These are phyloP conservation scores for Pomacea maculata DNA, from an alignment of 1,140 invertebrate species.

Conservation along the genomic window DNA sequence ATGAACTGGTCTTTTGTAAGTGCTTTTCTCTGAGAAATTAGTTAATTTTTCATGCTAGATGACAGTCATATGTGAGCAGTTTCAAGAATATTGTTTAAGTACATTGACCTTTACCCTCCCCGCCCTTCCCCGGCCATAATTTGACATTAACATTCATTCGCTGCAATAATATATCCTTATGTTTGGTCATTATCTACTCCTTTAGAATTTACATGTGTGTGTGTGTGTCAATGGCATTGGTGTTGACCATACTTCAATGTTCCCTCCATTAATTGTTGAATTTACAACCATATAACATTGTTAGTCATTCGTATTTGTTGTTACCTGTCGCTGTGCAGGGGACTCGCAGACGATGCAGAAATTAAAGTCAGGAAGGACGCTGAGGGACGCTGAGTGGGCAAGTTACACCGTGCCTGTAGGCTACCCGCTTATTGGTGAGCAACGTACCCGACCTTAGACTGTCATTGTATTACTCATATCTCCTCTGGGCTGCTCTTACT, in stretches of 20 bases:
- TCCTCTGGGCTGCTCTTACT: background rate
- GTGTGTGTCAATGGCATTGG: background rate
- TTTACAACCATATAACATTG: too few species aligned
- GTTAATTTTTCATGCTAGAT: background rate
- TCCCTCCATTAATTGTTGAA: too few species aligned
- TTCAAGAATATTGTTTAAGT: background rate
- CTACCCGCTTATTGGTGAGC: slow-evolving; percentile 77
- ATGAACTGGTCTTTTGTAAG: slow-evolving; percentile 73
- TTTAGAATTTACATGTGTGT: background rate
- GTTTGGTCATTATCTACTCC: too few species aligned
- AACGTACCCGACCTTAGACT: background rate
- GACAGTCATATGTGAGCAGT: background rate
- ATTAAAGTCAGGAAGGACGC: slow-evolving; percentile 78
- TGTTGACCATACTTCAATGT: too few species aligned
- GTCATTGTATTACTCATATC: background rate
- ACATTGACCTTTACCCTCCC: too few species aligned
- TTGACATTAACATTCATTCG: too few species aligned
- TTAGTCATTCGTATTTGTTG: background rate
- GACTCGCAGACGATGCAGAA: slow-evolving; percentile 41
- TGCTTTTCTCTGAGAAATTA: background rate
- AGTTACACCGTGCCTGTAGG: slow-evolving; percentile 82
- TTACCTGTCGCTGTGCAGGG: slow-evolving; percentile 33
- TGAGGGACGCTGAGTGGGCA: slow-evolving; percentile 84
- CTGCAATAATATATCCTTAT: too few species aligned
- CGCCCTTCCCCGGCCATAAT: too few species aligned